Base-by-base conservation (phyloP, 2,113 vertebrate species). In the Strix uralensis region DNA sequence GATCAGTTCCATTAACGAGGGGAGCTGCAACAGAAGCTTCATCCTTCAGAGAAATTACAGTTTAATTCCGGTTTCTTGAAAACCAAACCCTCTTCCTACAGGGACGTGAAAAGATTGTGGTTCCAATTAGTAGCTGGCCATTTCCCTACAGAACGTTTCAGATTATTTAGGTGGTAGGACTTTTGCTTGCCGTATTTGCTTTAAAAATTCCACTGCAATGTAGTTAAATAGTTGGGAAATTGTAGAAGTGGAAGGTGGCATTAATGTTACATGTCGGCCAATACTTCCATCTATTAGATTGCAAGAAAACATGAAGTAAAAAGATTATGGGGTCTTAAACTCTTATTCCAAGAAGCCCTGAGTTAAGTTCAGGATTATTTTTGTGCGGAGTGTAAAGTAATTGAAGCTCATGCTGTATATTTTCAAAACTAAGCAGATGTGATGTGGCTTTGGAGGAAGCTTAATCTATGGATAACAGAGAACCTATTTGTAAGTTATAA, bases 391-490 rank as follows among this genome's bases (percentile, higher is more conserved):
- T 82, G 88, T 88, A 96, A 88, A 96, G 97, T 96, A 95, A 94
- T 94, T 88, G 92, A 96, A 96, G 84, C 86, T 97, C 46, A 2
- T 79, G 92, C 91, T 96, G 95, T 96, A 91, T 96, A 92, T 93
- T 96, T 98, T 97, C 93, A 87, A 96, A 96, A 92, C 93, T 89
- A 92, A 96, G 92, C 52, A 90, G 91, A 88, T 97, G 92, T 94
- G 97, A 97, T 91, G 94, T 88, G 95, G 94, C 96, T 97, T 89
- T 95, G 83, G 96, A 96, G 92, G 95, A 97, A 97, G 97, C 96
- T 95, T 98, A 98, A 98, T 98, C 97, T 97, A 54, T 38, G 94
- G 96, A 97, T 98, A 97, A 97, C 92, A 96, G 96, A 97, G 96
- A 97, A 93, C 95, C 96, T 92, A 94, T 97, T 94, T 97, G 94